Percentiles rank a stretch among this genome's conserved stretches.
Conservation (phyloP, 2,888 invertebrate species). For the Drosophila affinis region DNA sequence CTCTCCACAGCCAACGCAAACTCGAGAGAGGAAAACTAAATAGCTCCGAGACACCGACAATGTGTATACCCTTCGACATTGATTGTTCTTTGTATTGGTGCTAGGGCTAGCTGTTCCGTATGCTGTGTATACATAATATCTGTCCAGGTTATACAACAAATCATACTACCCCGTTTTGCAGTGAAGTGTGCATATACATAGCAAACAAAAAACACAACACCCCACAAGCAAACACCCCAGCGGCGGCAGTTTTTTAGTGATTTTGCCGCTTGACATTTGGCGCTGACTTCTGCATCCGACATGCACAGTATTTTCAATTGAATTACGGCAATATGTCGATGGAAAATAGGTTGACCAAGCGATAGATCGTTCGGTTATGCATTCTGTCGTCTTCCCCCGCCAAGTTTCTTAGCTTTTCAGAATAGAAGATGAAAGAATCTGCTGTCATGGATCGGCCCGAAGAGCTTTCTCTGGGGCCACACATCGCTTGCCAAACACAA, state of each 20-base stretch:
- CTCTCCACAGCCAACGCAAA: neutral
- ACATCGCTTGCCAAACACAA: too few species aligned
- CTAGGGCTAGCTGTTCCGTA: neutral
- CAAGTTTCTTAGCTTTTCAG: too few species aligned
- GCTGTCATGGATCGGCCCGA: neutral
- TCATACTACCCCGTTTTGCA: neutral
- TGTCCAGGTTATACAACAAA: too few species aligned
- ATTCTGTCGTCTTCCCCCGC: too few species aligned
- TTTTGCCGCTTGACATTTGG: conserved; percentile 31
- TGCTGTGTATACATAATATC: too few species aligned
- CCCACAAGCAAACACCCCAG: conserved; percentile 18
- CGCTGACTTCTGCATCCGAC: conserved; percentile 51
- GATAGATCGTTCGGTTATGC: too few species aligned
- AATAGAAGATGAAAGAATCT: neutral
- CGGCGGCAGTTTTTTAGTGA: conserved; percentile 32
- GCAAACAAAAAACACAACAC: too few species aligned
- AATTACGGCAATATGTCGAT: conserved; percentile 52
- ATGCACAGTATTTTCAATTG: conserved; percentile 46
- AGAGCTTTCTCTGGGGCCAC: too few species aligned
- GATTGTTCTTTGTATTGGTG: neutral
- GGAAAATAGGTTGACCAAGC: conserved; percentile 1
- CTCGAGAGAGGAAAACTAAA: neutral
- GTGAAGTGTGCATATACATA: neutral
- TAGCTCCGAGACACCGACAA: neutral
- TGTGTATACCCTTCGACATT: neutral